Evolutionary conservation across 2,888 invertebrate genomes (phyloP), one percentile per base, ranked within the genome.

Genomic region (Ypsolopha scabrella): DNA sequence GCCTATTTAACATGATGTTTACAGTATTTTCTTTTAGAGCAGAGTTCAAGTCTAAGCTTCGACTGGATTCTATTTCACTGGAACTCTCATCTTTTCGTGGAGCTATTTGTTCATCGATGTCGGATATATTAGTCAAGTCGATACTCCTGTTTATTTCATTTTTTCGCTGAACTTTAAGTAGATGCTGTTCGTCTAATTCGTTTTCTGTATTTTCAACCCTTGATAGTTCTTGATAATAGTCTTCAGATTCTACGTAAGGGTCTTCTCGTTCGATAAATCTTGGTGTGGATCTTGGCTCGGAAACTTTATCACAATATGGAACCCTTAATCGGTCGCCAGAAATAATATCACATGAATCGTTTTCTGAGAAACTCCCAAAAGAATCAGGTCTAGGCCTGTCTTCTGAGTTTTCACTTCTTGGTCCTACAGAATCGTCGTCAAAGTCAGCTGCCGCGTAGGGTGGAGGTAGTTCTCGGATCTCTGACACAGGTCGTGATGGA

Each of bases 391-490:
- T 66, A 53, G 70, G 80, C 53, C 86, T 74, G 38, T 83, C 85
- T 63, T 86, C 86, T 8, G 86, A 86, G 2, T 81, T 66, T 67
- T 86, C 86, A 53, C 86, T 86, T 2, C 85, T 73, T 36, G 86
- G 86, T 11, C 79, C 85, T 8, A 85, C 75, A 0, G 86, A 85
- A 39, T 86, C 86, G 39, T 86, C 86, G 54, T 86, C 86, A 43
- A 80, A 86, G 55, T 86, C 86, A 1, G 85, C 86, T 11, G 83
- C 60, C 2, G 86, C 86, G 49, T 87, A 87, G 0, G 87, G 87
- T 52, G 87, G 87, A 39, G 87, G 87, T 14, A 90, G 74, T 59
- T 88, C 89, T 51, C 89, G 82, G 58, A 89, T 88, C 64, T 89
- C 89, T 2, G 89, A 89, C 10, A 85, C 74, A 6, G 87, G 87